Evolutionary conservation across 2,113 vertebrate genomes (phyloP), one percentile per base, ranked within the genome.

Genomic region (Hyaena hyaena): DNA sequence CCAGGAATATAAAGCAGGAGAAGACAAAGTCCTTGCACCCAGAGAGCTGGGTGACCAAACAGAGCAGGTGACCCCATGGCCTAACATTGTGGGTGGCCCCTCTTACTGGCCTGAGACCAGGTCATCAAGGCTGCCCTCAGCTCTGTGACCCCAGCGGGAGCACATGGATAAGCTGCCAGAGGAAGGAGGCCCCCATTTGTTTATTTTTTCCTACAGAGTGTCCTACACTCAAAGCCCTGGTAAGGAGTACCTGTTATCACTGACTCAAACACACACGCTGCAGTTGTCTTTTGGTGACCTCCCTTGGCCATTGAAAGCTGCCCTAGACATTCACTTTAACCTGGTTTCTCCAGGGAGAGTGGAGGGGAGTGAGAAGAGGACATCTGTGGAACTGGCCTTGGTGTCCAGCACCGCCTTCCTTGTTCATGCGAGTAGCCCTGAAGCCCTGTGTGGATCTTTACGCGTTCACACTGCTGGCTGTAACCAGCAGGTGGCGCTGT

Each of bases 401-500:
- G 3, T 35, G 12, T 31, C 50, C 31, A 11, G 28, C 31, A 2
- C 58, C 4, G 31, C 9, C 3, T 68, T 91, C 28, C 61, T 81
- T 31, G 53, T 33, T 23, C 8, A 7, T 2, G 66, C 6, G 66
- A 31, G 55, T 16, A 12, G 23, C 58, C 45, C 4, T 17, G 28
- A 23, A 8, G 39, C 17, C 8, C 39, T 6, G 3, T 14, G 28
- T 8, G 53, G 21, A n/a, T 0, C 19, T 53, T n/a, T 8, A 14
- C 0, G 19, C 33, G 43, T 28, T 28, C 65, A 4, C 4, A 15
- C 10, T 6, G 35, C 8, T 0, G 7, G 33, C 4, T 48, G 2
- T 15, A 1, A 76, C 69, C 83, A 83, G 88, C 45, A 94, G 95
- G 83, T 90, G 97, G 90, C n/a, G 6, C 79, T 85, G 7, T 83